Evolutionary conservation across 2,113 vertebrate species (phyloP).

Genomic region (Microtus oregoni): DNA sequence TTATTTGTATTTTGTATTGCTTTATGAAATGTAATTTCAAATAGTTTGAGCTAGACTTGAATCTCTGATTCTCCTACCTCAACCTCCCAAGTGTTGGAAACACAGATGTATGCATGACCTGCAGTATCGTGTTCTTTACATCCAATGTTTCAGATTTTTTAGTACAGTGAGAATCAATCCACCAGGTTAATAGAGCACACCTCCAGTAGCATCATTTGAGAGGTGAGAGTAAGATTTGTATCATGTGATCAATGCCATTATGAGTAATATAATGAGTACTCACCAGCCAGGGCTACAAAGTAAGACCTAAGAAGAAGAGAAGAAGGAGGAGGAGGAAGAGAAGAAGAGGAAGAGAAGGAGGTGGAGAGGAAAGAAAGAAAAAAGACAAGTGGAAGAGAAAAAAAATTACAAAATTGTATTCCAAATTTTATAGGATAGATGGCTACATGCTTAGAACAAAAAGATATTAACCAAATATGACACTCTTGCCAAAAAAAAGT

Average conservation of each 20-base stretch:
- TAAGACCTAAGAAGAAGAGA: not conserved
- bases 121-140: not conserved
- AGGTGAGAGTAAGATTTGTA: not conserved
- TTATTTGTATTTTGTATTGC: not conserved
- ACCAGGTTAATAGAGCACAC: not conserved
- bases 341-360: fast-evolving
- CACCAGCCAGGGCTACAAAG: not conserved
- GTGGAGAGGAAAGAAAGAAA: not conserved
- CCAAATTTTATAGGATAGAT: not conserved
- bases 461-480: not conserved
- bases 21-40: not conserved
- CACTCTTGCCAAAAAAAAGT: not conserved
- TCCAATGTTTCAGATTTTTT: not conserved
- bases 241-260: not conserved
- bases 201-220: not conserved
- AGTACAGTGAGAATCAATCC: not conserved
- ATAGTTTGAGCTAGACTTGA: not conserved
- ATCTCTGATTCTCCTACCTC: not conserved
- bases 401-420: not conserved
- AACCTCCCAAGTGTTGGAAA: not conserved
- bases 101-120: not conserved
- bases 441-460: not conserved
- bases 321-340: not conserved
- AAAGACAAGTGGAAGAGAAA: not conserved
- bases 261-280: not conserved